Evolutionary conservation across 2,888 invertebrate genomes (phyloP), one percentile per base, ranked within the genome.

Genomic region (Rhyacophila evoluta): DNA sequence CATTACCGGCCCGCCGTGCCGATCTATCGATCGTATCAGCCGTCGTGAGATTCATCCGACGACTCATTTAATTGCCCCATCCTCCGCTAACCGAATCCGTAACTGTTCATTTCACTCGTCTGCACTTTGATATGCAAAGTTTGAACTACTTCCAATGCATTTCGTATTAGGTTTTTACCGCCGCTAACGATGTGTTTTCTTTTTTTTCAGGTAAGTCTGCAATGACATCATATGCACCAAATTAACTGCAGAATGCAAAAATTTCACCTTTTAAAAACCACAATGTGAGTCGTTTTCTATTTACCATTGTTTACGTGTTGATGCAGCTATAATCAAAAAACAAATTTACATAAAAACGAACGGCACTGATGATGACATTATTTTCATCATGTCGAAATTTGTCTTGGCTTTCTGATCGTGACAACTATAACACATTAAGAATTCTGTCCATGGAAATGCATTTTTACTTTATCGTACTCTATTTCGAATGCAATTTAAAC

Each of bases 201-300:
- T 74, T 67, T 74, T 41, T 74, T 74, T 6, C 74, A 74, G 74
- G 74, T 74, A 74, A 74, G 74, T 74, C 33, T 1, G 12, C 74
- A 39, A 74, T 25, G 33, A 27, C 36, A 10, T 28, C 36, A 33
- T 55, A 15, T 6, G 41, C 15, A 41, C n/a, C 5, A 15, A 19
- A 19, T 15, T 41, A n/a, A 19, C 15, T 41, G 5, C 8, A 55
- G 15, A n/a, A 8, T 55, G 55, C 55, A 55, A 10, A 55, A 8
- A 19, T 25, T 25, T 25, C 19, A 55, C 55, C 25, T 5, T 55
- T 55, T 25, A 25, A 8, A 15, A 55, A 10, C 15, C 10, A 55
- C 2, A 33, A 33, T 33, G 19, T 55, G 55, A 55, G 55, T 55
- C 15, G 19, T 55, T 55, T 55, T 33, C 2, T 33, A 4, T 33